Base-by-base conservation (phyloP, 2,797 vertebrate species). In the Pitangus sulphuratus region DNA sequence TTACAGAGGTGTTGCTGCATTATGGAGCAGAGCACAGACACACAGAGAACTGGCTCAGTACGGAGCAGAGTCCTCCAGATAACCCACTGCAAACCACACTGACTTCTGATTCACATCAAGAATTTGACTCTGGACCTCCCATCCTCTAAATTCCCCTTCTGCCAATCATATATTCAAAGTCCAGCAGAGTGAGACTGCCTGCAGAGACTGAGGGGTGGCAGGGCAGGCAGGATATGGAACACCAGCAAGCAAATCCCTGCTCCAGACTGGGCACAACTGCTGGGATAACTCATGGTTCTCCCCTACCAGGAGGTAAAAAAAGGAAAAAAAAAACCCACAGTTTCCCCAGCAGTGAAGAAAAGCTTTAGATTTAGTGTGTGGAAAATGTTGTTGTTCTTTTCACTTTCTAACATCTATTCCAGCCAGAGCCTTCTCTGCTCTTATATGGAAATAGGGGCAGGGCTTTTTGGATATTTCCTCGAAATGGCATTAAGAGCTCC, bases 331-430 rank as follows among this genome's bases (percentile, higher is more conserved):
- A 87, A 87, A 8, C 9, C 40, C 14, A 12, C 53, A 33, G 56
- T 85, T 96, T 95, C 82, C 76, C 71, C 84, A 95, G 91, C 56
- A 89, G 89, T 3, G 4, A 92, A 95, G 76, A 95, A 91, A 94
- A 95, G 84, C 51, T 91, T 93, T 91, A 91, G 87, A 86, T 94
- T 84, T 95, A 94, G 70, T 88, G 89, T 45, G 92, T 48, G 92
- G 91, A 95, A 95, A 96, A 71, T 61, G 37, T 50, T 93, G 90
- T 93, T 92, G 60, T 40, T 68, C 84, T 54, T 94, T 81, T 91
- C 50, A 93, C 93, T 96, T 87, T 96, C 93, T 93, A 95, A 86
- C 79, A 91, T 95, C 85, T 85, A 39, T 62, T 88, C 58, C 78
- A 94, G 89, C 20, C 95, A 94, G 71, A 93, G 71, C 71, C 61